phyloP scores from a whole-genome alignment of 2,113 vertebrate genomes.

The Picathartes gymnocephalus region DNA sequence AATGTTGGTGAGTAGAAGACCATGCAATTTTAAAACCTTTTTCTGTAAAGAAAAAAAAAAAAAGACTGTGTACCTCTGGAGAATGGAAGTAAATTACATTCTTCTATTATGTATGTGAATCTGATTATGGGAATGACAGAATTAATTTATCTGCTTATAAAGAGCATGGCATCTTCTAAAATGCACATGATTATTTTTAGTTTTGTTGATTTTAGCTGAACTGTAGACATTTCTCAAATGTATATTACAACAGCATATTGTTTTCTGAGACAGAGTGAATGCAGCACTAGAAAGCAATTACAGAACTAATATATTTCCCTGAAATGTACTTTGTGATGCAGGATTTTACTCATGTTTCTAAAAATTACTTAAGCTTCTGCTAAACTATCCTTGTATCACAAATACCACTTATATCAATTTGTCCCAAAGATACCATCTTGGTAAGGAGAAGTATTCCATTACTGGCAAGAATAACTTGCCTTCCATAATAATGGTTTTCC shows the following conservation, averaged over 20 bases:
- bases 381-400: background rate
- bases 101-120: background rate
- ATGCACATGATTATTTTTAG: background rate
- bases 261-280: background rate
- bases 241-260: background rate
- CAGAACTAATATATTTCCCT: background rate
- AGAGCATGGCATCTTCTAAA: background rate
- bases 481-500: background rate
- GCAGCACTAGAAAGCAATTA: conserved; percentile 5
- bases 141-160: conserved; percentile 23
- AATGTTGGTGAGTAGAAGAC: background rate
- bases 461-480: background rate
- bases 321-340: background rate
- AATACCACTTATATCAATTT: background rate
- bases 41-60: background rate
- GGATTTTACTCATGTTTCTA: conserved; percentile 29
- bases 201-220: conserved; percentile 23
- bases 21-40: background rate
- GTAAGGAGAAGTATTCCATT: background rate
- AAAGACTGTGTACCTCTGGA: background rate
- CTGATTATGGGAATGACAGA: background rate
- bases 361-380: conserved; percentile 1
- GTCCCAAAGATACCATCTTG: background rate
- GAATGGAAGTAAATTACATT: background rate
- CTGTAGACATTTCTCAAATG: background rate